These are phyloP conservation scores for Drosophila cardini DNA, from an alignment of 1,140 invertebrate species.

Conservation along the genomic window DNA sequence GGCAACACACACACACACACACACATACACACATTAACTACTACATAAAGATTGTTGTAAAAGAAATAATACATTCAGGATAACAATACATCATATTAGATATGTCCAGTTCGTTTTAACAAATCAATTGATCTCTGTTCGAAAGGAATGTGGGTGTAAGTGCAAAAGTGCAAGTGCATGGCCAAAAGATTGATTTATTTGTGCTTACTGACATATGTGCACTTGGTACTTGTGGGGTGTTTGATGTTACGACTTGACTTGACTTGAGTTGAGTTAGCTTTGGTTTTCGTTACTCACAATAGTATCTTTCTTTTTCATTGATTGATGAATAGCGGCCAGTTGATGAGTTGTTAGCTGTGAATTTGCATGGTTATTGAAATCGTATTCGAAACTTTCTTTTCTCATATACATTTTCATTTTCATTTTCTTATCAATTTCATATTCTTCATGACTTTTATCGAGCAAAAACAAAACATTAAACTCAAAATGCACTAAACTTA, in stretches of 20 bases:
- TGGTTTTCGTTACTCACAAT: slow-evolving; percentile 86
- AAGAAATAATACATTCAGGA: slow-evolving; percentile 21
- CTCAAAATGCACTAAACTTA: slow-evolving; percentile 61
- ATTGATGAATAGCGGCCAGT: slow-evolving; percentile 86
- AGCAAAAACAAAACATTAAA: slow-evolving; percentile 49
- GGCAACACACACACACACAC: slow-evolving; percentile 34
- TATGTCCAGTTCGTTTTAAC: slow-evolving; percentile 40
- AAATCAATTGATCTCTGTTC: neutral
- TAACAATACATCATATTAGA: slow-evolving; percentile 21
- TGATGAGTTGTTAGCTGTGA: slow-evolving; percentile 86
- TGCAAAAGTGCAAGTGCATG: slow-evolving; percentile 54
- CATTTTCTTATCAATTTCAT: slow-evolving; percentile 1
- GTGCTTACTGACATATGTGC: slow-evolving; percentile 50
- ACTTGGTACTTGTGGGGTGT: slow-evolving; percentile 26
- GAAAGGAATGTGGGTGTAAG: slow-evolving; percentile 49
- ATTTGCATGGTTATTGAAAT: slow-evolving; percentile 84
- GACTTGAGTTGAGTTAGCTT: slow-evolving; percentile 29
- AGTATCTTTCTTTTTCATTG: slow-evolving; percentile 87
- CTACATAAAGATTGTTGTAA: slow-evolving; percentile 6
- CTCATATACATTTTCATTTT: slow-evolving; percentile 16
- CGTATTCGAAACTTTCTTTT: slow-evolving; percentile 58
- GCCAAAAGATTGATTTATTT: slow-evolving; percentile 33
- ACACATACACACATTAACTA: slow-evolving; percentile 2
- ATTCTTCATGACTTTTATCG: slow-evolving; percentile 3
- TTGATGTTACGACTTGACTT: slow-evolving; percentile 39